Evolutionary conservation across 2,888 invertebrate species (phyloP).

Genomic region (Cantharis flavilabris): DNA sequence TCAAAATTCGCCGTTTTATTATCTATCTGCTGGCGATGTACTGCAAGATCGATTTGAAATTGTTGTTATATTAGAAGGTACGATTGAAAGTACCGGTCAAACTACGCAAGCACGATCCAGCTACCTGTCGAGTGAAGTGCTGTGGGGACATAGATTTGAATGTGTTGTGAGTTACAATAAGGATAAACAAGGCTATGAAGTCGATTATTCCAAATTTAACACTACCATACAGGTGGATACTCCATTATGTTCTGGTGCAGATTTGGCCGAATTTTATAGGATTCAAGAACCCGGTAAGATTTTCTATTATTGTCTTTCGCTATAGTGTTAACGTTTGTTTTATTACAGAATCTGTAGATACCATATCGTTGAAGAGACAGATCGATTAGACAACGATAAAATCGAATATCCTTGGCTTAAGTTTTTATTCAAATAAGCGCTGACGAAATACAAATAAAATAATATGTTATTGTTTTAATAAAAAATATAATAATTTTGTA

Average conservation of each 20-base stretch:
- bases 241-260: slow-evolving; percentile 80
- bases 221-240: slow-evolving; percentile 83
- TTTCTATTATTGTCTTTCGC: background rate
- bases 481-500: background rate
- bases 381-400: background rate
- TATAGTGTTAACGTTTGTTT: slow-evolving; percentile 6
- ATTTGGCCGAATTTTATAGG: slow-evolving; percentile 66
- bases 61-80: slow-evolving; percentile 87
- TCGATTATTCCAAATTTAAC: slow-evolving; percentile 89
- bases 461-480: background rate
- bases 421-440: background rate
- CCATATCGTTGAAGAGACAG: slow-evolving; percentile 28
- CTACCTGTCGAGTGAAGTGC: slow-evolving; percentile 77
- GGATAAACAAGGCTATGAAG: slow-evolving; percentile 72
- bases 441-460: background rate
- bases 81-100: slow-evolving; percentile 86
- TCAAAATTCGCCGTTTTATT: slow-evolving; percentile 82
- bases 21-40: slow-evolving; percentile 87
- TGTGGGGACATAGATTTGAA: slow-evolving; percentile 88
- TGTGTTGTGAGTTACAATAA: slow-evolving; percentile 76
- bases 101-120: slow-evolving; percentile 82
- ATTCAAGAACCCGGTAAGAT: slow-evolving; percentile 55
- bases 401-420: background rate
- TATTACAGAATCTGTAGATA: slow-evolving; percentile 26
- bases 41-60: slow-evolving; percentile 83